Evolutionary conservation across 2,888 invertebrate genomes (phyloP), one percentile per base, ranked within the genome.

Genomic region (Hyppa rectilinea): DNA sequence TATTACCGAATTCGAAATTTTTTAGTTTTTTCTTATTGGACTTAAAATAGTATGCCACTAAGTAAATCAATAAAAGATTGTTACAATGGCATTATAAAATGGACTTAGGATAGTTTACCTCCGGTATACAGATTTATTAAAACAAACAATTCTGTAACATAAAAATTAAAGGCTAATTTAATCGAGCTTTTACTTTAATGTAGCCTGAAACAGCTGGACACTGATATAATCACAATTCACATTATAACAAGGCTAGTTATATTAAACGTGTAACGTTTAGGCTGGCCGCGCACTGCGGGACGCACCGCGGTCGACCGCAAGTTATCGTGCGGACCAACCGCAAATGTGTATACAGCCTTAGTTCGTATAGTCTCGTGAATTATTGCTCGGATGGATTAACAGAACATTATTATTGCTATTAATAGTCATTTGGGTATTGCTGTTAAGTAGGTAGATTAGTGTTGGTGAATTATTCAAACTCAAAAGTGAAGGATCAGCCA

Each of bases 301-400:
- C 69, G 63, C 59, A 53, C 69, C 56, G 84, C 53, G 84, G 84
- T 70, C 29, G 2, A 14, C 84, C 84, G 67, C 84, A 73, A 83
- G 78, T 76, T 80, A 76, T 71, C 78, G 71, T 76, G 53, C 38
- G 55, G 78, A 61, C 52, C 29, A 29, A 71, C 75, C 74, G 47
- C 62, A 59, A 47, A 65, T 69, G 50, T 74, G 56, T 65, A 62
- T 40, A 62, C 55, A 34, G 56, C 67, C 58, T 62, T 47, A 53
- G 20, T 68, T 36, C 4, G 49, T 56, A 80, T 60, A 72, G 55
- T 45, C 45, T 1, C 2, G 26, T 81, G 29, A 75, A 71, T 81
- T 69, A 75, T 75, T 68, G 49, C 74, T 50, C 17, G 38, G 9
- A 45, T 56, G 34, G 55, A 61, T 79, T 69, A 69, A 61, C 52